phyloP scores from a whole-genome alignment of 2,113 vertebrate species.

The Condylura cristata region DNA sequence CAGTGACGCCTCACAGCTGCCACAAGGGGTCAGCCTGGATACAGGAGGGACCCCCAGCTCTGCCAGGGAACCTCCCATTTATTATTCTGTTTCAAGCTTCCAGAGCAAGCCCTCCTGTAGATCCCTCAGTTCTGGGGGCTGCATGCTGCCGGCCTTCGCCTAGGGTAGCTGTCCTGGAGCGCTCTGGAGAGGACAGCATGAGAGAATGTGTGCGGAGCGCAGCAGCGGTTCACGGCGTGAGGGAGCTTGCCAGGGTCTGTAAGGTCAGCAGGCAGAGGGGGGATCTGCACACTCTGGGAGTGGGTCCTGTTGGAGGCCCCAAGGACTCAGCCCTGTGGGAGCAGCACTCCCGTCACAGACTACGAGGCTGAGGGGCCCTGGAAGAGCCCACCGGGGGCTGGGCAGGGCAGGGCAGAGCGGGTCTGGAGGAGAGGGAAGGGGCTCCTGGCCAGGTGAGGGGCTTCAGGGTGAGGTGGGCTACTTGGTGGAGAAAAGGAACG shows the following conservation, averaged over 20 bases:
- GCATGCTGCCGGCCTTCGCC: background rate
- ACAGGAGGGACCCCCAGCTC: background rate
- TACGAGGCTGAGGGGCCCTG: background rate
- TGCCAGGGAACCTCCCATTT: background rate
- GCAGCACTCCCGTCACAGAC: background rate
- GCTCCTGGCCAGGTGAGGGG: background rate
- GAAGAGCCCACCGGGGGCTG: background rate
- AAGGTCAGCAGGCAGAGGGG: fast-evolving
- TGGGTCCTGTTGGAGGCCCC: background rate
- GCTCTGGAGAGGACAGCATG: background rate
- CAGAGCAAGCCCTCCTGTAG: fast-evolving
- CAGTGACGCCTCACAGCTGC: fast-evolving
- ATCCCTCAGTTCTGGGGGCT: background rate
- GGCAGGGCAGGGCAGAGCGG: background rate
- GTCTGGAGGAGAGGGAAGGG: background rate
- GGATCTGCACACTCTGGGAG: background rate
- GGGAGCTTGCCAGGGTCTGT: background rate
- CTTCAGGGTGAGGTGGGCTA: background rate
- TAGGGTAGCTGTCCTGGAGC: background rate
- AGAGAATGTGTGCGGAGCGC: too few relatives aligned
- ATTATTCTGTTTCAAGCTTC: background rate
- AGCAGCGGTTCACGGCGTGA: too few relatives aligned
- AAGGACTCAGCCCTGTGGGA: background rate
- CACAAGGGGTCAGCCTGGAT: background rate
- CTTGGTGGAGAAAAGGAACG: background rate